phyloP scores from a whole-genome alignment of 2,113 vertebrate genomes.

The Ochotona princeps region DNA sequence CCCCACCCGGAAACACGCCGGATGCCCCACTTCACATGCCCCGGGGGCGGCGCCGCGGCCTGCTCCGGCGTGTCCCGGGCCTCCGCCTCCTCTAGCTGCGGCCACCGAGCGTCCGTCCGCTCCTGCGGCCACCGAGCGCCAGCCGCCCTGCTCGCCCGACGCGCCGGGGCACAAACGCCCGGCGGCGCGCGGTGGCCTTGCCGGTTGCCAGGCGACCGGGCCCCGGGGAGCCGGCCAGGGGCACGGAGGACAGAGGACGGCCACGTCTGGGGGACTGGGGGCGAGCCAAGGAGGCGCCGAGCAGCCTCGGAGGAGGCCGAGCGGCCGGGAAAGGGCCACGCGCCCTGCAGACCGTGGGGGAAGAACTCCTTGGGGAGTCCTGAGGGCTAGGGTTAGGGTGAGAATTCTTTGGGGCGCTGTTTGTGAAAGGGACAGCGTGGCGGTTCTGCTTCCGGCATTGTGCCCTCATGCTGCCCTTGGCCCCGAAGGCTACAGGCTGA shows the following conservation, averaged over 20 bases:
- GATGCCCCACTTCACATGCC: neutral
- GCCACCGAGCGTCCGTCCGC: too few species aligned
- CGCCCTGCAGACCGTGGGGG: neutral
- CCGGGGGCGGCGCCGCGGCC: neutral
- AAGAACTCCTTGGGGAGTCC: neutral
- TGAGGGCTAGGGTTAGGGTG: neutral
- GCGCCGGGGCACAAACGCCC: neutral
- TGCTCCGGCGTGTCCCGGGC: neutral
- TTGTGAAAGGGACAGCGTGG: neutral
- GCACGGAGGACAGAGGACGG: too few species aligned
- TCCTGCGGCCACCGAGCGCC: too few species aligned
- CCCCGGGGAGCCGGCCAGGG: neutral
- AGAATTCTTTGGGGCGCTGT: neutral
- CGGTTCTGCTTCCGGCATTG: neutral
- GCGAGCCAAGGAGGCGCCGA: neutral
- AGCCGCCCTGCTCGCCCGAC: too few species aligned
- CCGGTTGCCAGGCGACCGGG: conserved; percentile 52
- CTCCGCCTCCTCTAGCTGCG: too few species aligned
- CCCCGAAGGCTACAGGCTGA: neutral
- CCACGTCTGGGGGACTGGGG: too few species aligned
- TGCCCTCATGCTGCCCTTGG: neutral
- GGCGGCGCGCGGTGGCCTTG: neutral
- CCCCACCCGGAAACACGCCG: neutral
- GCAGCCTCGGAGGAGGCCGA: rapidly evolving
- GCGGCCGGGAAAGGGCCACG: rapidly evolving